Base-by-base conservation (phyloP, 2,113 vertebrate genomes). In the Hemichromis elongatus region DNA sequence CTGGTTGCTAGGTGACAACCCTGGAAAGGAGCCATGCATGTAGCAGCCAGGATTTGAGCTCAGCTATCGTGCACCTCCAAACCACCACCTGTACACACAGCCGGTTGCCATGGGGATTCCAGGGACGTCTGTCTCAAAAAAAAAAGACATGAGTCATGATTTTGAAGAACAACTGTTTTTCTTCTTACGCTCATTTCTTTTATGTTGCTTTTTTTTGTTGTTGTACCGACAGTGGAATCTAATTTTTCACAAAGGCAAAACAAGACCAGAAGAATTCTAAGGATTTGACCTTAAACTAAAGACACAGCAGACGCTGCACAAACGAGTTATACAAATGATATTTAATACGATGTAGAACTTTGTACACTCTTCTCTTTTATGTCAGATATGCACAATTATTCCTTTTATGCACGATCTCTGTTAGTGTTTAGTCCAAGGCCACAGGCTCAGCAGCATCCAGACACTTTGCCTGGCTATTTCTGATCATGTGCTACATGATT, bases 1-100 rank as follows among this genome's bases (percentile, higher is more conserved):
- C 55, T 68, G 85, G 94, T 95, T 95, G 93, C 95, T 94, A 93
- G 92, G 94, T 91, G 91, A 95, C 94, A 54, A 57, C 82, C 53
- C 91, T 86, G 84, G 85, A 89, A 70, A 86, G 52, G 81, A 86
- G 81, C 86, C 83, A 87, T 86, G 90, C 84, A 88, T 82, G 13
- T 88, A 50, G 81, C 75, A 77, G 77, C 84, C 81, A 26, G 59
- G 47, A 75, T 89, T 79, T 87, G 78, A 92, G 91, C 84, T 56
- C 88, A 81, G 85, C 81, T 85, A 89, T 83, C 8, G 16, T 57
- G 77, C 78, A 81, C 80, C 82, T 86, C 79, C 89, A 86, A 86
- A 90, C 90, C 82, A 68, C 86, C 45, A 81, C 77, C 87, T 82
- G 90, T 86, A 90, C 90, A 87, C 89, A 85, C 28, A 57, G 84